phyloP scores from a whole-genome alignment of 2,888 invertebrate species.

The Lycocerus yunnanus region DNA sequence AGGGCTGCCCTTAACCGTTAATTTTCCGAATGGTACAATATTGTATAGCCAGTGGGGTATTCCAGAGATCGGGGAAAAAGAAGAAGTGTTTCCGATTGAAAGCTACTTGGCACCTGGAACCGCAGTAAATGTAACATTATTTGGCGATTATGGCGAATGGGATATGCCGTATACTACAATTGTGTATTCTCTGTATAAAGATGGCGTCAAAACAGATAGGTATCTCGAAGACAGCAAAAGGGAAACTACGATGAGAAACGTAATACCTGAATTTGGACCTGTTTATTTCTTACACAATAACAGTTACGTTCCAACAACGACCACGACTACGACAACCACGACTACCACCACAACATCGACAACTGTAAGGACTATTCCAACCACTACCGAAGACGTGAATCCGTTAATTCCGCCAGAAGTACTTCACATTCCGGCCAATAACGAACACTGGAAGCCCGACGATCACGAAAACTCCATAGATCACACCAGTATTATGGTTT shows the following conservation, averaged over 20 bases:
- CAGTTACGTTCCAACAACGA: constrained; percentile 78
- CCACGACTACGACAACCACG: constrained; percentile 63
- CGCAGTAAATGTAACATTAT: constrained; percentile 79
- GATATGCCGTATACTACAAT: constrained; percentile 77
- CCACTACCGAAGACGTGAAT: constrained; percentile 61
- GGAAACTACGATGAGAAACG: constrained; percentile 70
- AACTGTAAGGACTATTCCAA: constrained; percentile 63
- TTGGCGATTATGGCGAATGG: constrained; percentile 72
- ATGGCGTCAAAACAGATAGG: constrained; percentile 63
- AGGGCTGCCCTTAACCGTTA: constrained; percentile 69
- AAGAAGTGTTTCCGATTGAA: constrained; percentile 67
- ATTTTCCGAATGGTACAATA: constrained; percentile 61
- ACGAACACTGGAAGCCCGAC: constrained; percentile 23
- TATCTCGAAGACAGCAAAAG: constrained; percentile 66
- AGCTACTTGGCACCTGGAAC: constrained; percentile 72
- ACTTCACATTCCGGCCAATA: constrained; percentile 37
- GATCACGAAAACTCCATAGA: constrained; percentile 24
- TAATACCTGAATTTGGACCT: constrained; percentile 74
- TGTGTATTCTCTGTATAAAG: constrained; percentile 71
- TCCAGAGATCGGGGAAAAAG: constrained; percentile 59
- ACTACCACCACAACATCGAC: constrained; percentile 57
- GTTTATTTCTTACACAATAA: constrained; percentile 78
- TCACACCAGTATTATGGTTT: constrained; percentile 44
- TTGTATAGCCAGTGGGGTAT: constrained; percentile 71
- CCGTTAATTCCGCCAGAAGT: constrained; percentile 53